phyloP scores from a whole-genome alignment of 2,888 invertebrate species.

The Heliconius charithonia region DNA sequence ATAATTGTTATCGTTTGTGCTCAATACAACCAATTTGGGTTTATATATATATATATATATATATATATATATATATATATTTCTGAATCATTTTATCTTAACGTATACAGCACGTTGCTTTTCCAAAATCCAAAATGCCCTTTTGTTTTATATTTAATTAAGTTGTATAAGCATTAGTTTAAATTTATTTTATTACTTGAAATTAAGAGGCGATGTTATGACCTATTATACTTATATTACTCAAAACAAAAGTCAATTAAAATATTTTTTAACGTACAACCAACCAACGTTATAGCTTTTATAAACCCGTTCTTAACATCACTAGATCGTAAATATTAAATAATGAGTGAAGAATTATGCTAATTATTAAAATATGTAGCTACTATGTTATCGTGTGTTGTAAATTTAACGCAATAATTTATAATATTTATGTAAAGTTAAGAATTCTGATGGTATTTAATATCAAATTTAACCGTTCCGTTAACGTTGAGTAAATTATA shows the following conservation, averaged over 20 bases:
- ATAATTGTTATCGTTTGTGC: not conserved
- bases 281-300: constrained; percentile 7
- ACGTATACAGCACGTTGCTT: no score
- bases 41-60: no score
- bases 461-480: constrained; percentile 14
- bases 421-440: constrained; percentile 20
- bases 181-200: not conserved
- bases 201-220: not conserved
- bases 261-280: constrained; percentile 14
- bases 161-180: not conserved
- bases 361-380: constrained; percentile 30
- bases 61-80: no score
- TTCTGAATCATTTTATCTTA: no score
- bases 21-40: not conserved
- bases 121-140: not conserved
- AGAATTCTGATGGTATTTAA: constrained; percentile 14
- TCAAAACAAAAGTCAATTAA: constrained; percentile 24
- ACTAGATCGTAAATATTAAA: constrained; percentile 22
- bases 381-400: constrained; percentile 26
- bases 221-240: constrained; percentile 17
- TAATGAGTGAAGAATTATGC: constrained; percentile 15
- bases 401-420: constrained; percentile 23
- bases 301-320: constrained; percentile 15
- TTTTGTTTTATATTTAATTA: not conserved
- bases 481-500: constrained; percentile 16